These are phyloP conservation scores for Agraylea sexmaculata DNA, from an alignment of 1,140 invertebrate species.

Conservation along the genomic window DNA sequence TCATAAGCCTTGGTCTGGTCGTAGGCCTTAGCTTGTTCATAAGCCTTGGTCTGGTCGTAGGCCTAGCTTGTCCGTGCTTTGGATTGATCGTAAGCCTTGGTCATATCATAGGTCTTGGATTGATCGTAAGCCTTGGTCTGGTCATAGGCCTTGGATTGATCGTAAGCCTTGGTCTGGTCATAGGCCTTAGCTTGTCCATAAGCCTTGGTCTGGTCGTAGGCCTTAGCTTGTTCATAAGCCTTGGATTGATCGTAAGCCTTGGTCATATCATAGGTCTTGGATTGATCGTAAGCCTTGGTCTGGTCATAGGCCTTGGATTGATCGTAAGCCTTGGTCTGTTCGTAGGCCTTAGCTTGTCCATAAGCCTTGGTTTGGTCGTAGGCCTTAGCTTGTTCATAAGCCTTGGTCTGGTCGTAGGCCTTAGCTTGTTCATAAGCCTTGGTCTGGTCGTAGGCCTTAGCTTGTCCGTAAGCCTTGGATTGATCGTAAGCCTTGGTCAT, in stretches of 20 bases:
- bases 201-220: slow-evolving; percentile 2
- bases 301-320: slow-evolving; percentile 4
- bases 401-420: slow-evolving; percentile 7
- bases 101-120: slow-evolving; percentile 7
- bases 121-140: slow-evolving; percentile 9
- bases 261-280: neutral
- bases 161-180: slow-evolving; percentile 3
- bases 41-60: neutral
- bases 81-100: slow-evolving; percentile 4
- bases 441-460: slow-evolving; percentile 2
- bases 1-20: slow-evolving; percentile 1
- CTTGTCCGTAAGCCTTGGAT: neutral
- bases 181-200: slow-evolving; percentile 3
- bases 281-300: slow-evolving; percentile 4
- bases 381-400: slow-evolving; percentile 7
- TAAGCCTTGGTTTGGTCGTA: slow-evolving; percentile 7
- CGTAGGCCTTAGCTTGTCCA: slow-evolving; percentile 4
- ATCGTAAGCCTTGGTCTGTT: slow-evolving; percentile 7
- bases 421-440: neutral
- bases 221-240: no score
- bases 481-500: slow-evolving; percentile 3
- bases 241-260: slow-evolving; percentile 1
- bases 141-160: slow-evolving; percentile 10
- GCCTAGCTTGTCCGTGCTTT: neutral
- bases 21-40: neutral